Percentiles rank a stretch among this genome's conserved stretches.
Evolutionary conservation across 2,888 invertebrate genomes (phyloP).

Genomic region (Hoplodrina ambigua): DNA sequence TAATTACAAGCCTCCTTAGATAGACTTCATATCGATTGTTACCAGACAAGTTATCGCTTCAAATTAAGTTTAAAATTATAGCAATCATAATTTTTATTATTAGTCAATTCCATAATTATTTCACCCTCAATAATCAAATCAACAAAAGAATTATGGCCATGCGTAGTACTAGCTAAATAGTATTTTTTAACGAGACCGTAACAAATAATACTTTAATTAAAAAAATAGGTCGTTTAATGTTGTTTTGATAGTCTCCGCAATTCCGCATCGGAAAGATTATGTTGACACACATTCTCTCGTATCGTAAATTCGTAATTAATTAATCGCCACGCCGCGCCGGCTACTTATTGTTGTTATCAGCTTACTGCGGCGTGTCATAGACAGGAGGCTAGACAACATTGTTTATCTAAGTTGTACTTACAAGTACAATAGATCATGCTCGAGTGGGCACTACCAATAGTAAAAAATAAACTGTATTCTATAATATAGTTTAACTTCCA

Average conservation of each 20-base stretch:
- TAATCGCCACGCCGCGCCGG: constrained; percentile 7
- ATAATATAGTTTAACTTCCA: no score
- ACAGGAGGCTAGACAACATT: constrained; percentile 12
- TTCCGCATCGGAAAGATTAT: constrained; percentile 39
- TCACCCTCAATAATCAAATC: no score
- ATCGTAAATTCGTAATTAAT: constrained; percentile 30
- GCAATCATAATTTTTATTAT: no score
- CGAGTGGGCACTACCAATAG: neutral
- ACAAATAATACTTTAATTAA: neutral
- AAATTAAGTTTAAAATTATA: no score
- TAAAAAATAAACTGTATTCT: no score
- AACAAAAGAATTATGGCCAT: no score
- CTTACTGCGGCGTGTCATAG: constrained; percentile 1
- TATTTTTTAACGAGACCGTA: no score
- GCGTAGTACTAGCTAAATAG: no score
- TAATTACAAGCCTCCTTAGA: no score
- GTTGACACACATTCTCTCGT: constrained; percentile 51
- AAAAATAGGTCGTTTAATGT: neutral
- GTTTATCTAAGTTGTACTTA: constrained; percentile 16
- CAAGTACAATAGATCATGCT: constrained; percentile 17
- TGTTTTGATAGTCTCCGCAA: neutral
- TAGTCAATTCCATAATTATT: no score
- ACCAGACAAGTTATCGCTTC: no score
- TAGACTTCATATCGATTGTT: no score
- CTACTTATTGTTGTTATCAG: constrained; percentile 42